Base-by-base conservation (phyloP, 2,888 invertebrate genomes). In the Rhagonycha lutea region DNA sequence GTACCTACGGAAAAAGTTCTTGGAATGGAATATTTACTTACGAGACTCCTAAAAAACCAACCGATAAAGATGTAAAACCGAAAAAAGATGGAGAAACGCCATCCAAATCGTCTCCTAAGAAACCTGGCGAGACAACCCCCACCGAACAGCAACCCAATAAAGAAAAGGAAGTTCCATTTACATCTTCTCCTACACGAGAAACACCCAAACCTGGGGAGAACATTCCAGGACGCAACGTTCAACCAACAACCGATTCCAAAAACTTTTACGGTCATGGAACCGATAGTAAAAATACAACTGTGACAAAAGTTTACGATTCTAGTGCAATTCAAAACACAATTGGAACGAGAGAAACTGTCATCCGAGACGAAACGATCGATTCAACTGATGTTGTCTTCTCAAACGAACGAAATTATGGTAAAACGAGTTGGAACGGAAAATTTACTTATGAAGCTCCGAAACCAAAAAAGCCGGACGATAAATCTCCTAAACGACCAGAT, bases 311-410 rank as follows among this genome's bases (percentile, higher is more conserved):
- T 10, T 87, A 86, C 73, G 87, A 87, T 72, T 84, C 86, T 9
- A 85, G 79, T 65, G 86, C 87, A 28, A 83, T 85, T 12, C 87
- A 87, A 80, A 87, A 86, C 75, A 86, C 86, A 12, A 87, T 87
- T 60, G 87, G 87, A 47, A 83, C 84, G 14, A 83, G 73, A 79
- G 88, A 88, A 5, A 89, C 86, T 67, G 89, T 91, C 80, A 88
- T 90, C 81, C 87, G 89, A 83, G 89, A 90, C 81, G 83, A 89
- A 73, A 86, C 84, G n/a, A 88, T 89, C 80, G 89, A 90, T 82
- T 81, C 83, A 29, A 86, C 83, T 61, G 85, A 87, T 80, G 79
- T 86, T 24, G 79, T 87, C 62, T 87, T 84, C 80, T 87, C 87
- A 63, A 86, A 87, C 80, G 87, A 87, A 70, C 82, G 86, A 68